Evolutionary conservation across 2,113 vertebrate species (phyloP).

Genomic region (Gasterosteus aculeatus): DNA sequence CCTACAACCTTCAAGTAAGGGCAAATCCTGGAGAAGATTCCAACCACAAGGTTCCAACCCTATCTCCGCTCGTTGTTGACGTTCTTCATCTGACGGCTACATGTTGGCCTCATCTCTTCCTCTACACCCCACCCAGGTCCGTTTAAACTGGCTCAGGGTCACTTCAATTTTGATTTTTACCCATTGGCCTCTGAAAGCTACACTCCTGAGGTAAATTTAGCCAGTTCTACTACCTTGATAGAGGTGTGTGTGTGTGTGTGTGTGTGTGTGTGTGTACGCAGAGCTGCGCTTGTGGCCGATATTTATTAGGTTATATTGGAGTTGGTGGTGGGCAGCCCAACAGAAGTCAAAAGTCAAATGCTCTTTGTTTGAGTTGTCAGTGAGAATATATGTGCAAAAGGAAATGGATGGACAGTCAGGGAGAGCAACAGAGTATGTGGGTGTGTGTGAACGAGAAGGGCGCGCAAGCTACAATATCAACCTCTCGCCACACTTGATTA

Average conservation of each 20-base stretch:
- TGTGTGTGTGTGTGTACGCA: neutral
- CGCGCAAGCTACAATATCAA: constrained; percentile 3
- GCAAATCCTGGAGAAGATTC: constrained; percentile 3
- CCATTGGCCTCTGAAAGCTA: constrained; percentile 45
- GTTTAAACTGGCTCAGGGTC: constrained; percentile 66
- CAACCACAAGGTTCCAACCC: neutral
- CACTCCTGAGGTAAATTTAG: constrained; percentile 53
- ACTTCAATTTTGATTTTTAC: constrained; percentile 69
- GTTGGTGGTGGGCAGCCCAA: constrained; percentile 42
- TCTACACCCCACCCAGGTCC: constrained; percentile 42
- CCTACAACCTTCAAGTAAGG: constrained; percentile 6
- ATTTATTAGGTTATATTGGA: constrained; percentile 61
- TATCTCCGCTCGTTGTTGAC: constrained; percentile 41
- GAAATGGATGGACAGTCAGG: neutral
- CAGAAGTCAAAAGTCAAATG: constrained; percentile 63
- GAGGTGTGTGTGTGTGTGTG: constrained; percentile 1
- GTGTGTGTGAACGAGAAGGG: neutral
- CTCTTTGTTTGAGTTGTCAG: constrained; percentile 49
- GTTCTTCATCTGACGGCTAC: constrained; percentile 40
- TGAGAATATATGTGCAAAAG: constrained; percentile 30
- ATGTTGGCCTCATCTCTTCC: constrained; percentile 41
- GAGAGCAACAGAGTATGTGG: neutral
- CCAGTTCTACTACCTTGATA: constrained; percentile 11
- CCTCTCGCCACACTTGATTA: constrained; percentile 38
- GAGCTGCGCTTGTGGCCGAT: constrained; percentile 26